Percentiles rank a stretch among this genome's conserved stretches.
These are phyloP conservation scores for Pterophyllum scalare DNA, from an alignment of 2,113 vertebrate species.

Conservation along the genomic window DNA sequence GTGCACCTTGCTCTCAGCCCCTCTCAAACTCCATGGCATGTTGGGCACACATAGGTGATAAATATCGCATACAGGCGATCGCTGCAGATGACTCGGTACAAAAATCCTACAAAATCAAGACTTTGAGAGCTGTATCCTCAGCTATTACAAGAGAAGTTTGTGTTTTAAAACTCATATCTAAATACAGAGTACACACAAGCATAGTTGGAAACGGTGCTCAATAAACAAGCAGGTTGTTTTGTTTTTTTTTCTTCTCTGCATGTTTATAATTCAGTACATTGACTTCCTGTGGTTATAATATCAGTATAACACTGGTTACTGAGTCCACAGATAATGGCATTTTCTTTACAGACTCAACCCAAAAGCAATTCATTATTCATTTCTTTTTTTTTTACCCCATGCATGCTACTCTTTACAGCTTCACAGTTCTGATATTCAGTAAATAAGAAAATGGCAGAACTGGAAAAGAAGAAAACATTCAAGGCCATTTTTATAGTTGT, in stretches of 20 bases:
- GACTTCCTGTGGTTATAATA: constrained; percentile 14
- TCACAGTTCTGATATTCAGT: constrained; percentile 30
- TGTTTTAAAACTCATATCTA: constrained; percentile 53
- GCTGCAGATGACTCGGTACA: constrained; percentile 61
- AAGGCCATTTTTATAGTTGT: constrained; percentile 49
- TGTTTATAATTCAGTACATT: constrained; percentile 21
- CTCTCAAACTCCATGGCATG: background rate
- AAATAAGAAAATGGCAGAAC: constrained; percentile 21
- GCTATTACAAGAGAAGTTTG: constrained; percentile 48
- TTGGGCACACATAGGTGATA: background rate
- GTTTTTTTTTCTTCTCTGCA: background rate
- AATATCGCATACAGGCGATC: constrained; percentile 15
- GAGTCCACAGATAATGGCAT: constrained; percentile 4
- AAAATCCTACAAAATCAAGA: constrained; percentile 75
- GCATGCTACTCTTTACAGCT: constrained; percentile 42
- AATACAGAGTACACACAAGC: constrained; percentile 59
- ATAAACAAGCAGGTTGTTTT: constrained; percentile 38
- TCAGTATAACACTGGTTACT: background rate
- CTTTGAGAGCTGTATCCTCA: constrained; percentile 51
- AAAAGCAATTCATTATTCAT: background rate
- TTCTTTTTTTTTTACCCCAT: constrained; percentile 19
- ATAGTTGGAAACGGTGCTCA: constrained; percentile 42
- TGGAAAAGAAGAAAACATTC: constrained; percentile 26
- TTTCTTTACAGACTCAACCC: constrained; percentile 8
- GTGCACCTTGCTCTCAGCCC: background rate